Conservation (phyloP, 1,140 invertebrate genomes). For the Reticulitermes speratus region DNA sequence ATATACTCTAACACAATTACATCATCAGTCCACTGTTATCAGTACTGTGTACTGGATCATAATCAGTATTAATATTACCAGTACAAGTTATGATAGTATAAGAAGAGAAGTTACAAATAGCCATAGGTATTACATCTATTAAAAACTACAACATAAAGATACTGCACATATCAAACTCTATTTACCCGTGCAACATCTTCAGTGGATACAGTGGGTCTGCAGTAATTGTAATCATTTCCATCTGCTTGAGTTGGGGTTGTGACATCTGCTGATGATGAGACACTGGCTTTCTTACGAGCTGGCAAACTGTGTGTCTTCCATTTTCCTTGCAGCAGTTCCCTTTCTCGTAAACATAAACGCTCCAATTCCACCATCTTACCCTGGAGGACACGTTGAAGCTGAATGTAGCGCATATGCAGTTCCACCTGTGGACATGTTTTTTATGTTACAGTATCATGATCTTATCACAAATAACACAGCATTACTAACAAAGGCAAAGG, state of each 20-base stretch:
- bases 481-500: too few species aligned
- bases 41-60: too few species aligned
- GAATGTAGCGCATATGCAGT: constrained; percentile 87
- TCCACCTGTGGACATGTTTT: constrained; percentile 58
- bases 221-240: constrained; percentile 52
- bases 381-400: constrained; percentile 80
- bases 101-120: too few species aligned
- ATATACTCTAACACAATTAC: too few species aligned
- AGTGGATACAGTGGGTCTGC: constrained; percentile 65
- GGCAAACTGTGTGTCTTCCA: constrained; percentile 86
- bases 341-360: constrained; percentile 76
- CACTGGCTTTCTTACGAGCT: constrained; percentile 66
- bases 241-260: constrained; percentile 43
- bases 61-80: too few species aligned
- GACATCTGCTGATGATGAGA: constrained; percentile 31
- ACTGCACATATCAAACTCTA: not conserved
- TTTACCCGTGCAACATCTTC: constrained; percentile 60
- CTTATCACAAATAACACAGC: too few species aligned
- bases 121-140: too few species aligned
- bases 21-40: too few species aligned
- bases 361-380: constrained; percentile 85
- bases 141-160: too few species aligned
- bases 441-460: too few species aligned
- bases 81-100: too few species aligned
- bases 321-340: constrained; percentile 77